Percentiles rank a stretch among this genome's conserved stretches.
Evolutionary conservation across 2,113 vertebrate species (phyloP).

Genomic region (Erinaceus europaeus): DNA sequence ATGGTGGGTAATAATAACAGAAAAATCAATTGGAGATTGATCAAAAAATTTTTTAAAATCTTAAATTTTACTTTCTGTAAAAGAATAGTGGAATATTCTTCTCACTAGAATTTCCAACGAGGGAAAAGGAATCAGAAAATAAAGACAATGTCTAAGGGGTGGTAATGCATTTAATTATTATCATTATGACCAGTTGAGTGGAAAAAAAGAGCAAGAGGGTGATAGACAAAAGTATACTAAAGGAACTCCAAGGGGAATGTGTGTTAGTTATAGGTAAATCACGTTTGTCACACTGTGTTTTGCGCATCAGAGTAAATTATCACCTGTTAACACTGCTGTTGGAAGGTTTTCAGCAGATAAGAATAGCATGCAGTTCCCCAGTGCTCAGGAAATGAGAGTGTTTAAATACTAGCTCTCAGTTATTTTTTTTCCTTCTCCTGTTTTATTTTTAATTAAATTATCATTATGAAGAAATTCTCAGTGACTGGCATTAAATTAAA

Average conservation of each 20-base stretch:
- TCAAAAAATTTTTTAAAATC: conserved; percentile 34
- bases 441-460: conserved; percentile 21
- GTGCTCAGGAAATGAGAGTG: not conserved
- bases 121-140: not conserved
- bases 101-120: not conserved
- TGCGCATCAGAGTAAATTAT: conserved; percentile 33
- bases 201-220: not conserved
- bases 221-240: not conserved
- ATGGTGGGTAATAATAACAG: not conserved
- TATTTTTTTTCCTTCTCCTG: not conserved
- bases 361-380: not conserved
- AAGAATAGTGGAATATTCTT: conserved; percentile 23
- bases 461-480: not conserved
- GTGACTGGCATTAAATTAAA: not conserved
- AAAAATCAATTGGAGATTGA: conserved; percentile 7
- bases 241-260: not conserved
- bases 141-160: not conserved
- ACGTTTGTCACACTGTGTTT: conserved; percentile 1
- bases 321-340: not conserved
- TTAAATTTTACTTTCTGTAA: conserved; percentile 32
- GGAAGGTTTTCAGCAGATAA: not conserved
- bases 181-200: not conserved
- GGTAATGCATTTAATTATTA: not conserved
- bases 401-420: not conserved
- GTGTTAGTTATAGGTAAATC: not conserved